Base-by-base conservation (phyloP, 2,888 invertebrate genomes). In the Podotricha telesiphe region DNA sequence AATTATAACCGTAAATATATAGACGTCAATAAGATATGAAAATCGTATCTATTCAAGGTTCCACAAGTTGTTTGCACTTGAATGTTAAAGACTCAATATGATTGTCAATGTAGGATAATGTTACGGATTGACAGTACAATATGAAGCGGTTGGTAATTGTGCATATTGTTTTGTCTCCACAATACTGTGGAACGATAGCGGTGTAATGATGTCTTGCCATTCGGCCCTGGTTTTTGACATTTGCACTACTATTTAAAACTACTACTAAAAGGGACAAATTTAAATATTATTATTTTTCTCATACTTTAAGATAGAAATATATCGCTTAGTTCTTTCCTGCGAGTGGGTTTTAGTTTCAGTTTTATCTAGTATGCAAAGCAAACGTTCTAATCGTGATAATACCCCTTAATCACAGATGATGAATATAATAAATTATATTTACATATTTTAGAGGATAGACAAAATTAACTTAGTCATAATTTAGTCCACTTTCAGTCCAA, bases 101-200 rank as follows among this genome's bases (percentile, higher is more conserved):
- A 56, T 58, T 67, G 56, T 66, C 66, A 62, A 66, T 48, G 48
- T 47, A 22, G 40, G 69, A 69, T 65, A 69, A 66, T 66, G 48
- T 69, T 48, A 69, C 34, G 15, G 58, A 58, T 28, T 56, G 70
- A 71, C 70, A 65, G 65, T 37, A 71, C 71, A 68, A 65, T 71
- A 71, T 59, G 53, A 63, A 45, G 40, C 47, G 68, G 50, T 68
- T 63, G 22, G 68, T 63, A 68, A 50, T 50, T 59, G 47, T 56
- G 45, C 47, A 67, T 70, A 72, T 72, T 72, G 70, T 68, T 72
- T 68, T 65, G 70, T 70, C 68, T 65, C 53, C 34, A 20, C 56
- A 50, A 22, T 45, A n/a, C 45, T 37, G 45, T 45, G 45, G 42
- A 51, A 42, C 59, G 37, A 42, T 37, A 20, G 28, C 64, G 8